Conservation (phyloP, 1,140 invertebrate species). For the Zaprionus lachaisei region DNA sequence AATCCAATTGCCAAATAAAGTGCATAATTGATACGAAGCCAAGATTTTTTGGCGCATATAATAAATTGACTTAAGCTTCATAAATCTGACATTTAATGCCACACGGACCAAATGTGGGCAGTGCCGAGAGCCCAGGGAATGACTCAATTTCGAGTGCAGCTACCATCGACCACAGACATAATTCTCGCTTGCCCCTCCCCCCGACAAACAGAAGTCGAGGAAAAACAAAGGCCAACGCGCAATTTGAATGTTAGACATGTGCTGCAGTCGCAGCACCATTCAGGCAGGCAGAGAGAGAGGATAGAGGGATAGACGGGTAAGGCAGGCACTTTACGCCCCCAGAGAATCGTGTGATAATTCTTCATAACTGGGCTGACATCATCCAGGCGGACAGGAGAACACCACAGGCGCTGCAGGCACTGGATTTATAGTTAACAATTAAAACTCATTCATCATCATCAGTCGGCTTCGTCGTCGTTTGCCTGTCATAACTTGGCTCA, state of each 20-base stretch:
- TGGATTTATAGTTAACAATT: conserved; percentile 79
- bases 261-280: conserved; percentile 36
- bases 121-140: conserved; percentile 50
- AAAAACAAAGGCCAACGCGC: conserved; percentile 59
- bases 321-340: conserved; percentile 22
- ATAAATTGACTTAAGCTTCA: conserved; percentile 55
- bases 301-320: too few relatives aligned
- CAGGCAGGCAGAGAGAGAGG: neutral
- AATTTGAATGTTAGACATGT: conserved; percentile 82
- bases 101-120: conserved; percentile 60
- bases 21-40: conserved; percentile 71
- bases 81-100: conserved; percentile 82
- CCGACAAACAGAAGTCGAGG: conserved; percentile 28
- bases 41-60: conserved; percentile 49
- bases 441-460: conserved; percentile 81
- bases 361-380: conserved; percentile 77
- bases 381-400: conserved; percentile 45
- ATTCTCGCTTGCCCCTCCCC: conserved; percentile 24
- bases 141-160: conserved; percentile 67
- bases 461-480: conserved; percentile 45
- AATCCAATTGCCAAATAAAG: conserved; percentile 67
- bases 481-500: conserved; percentile 72
- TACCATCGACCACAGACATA: conserved; percentile 42
- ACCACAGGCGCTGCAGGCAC: conserved; percentile 54
- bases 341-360: conserved; percentile 57